Evolutionary conservation across 2,888 invertebrate genomes (phyloP).

Genomic region (Syrphus vitripennis): DNA sequence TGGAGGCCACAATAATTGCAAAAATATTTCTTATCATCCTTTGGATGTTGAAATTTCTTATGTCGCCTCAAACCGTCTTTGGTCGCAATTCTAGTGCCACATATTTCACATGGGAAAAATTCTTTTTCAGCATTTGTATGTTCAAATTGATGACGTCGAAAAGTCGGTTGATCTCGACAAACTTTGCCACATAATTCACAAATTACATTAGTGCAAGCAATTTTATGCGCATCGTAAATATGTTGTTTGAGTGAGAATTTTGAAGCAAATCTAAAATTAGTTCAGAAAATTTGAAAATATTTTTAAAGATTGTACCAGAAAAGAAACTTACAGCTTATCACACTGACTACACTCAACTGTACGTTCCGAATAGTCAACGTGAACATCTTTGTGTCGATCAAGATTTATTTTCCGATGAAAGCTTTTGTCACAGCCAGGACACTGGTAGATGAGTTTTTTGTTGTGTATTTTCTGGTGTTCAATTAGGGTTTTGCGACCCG

Average conservation of each 20-base stretch:
- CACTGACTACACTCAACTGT: not conserved
- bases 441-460: not conserved
- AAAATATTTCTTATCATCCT: conserved; percentile 74
- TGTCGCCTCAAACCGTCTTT: conserved; percentile 77
- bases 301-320: too few species aligned
- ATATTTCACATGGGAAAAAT: conserved; percentile 75
- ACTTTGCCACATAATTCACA: conserved; percentile 78
- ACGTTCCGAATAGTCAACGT: conserved; percentile 3
- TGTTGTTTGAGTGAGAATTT: conserved; percentile 76
- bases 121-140: conserved; percentile 75
- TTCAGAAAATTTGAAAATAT: too few species aligned
- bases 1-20: conserved; percentile 76
- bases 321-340: not conserved
- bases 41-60: conserved; percentile 76
- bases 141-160: conserved; percentile 76
- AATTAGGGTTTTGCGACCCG: not conserved
- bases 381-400: conserved; percentile 2
- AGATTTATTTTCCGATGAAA: conserved; percentile 14
- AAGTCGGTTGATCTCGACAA: conserved; percentile 74
- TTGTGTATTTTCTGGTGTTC: conserved; percentile 1
- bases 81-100: conserved; percentile 74
- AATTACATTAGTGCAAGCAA: conserved; percentile 73
- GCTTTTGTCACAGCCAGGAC: not conserved
- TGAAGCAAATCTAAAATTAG: conserved; percentile 75
- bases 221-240: conserved; percentile 76